Evolutionary conservation across 1,140 invertebrate species (phyloP).

Genomic region (Penaeus indicus): DNA sequence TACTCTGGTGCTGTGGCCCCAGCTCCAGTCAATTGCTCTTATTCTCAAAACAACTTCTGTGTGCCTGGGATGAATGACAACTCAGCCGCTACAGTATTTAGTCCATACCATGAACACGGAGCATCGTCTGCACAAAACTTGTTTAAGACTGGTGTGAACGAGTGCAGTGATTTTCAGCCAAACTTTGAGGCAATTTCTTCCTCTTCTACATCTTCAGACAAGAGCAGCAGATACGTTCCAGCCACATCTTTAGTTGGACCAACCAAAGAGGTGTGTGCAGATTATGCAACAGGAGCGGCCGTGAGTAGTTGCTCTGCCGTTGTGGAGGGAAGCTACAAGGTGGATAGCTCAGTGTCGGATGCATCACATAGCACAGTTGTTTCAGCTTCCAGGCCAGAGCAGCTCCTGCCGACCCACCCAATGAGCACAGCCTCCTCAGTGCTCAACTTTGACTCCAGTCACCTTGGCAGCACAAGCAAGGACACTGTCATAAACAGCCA

Average conservation of each 20-base stretch:
- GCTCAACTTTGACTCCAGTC: slow-evolving; percentile 35
- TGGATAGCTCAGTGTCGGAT: slow-evolving; percentile 35
- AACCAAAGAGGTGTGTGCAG: slow-evolving; percentile 44
- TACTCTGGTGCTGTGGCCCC: slow-evolving; percentile 55
- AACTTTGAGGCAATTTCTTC: slow-evolving; percentile 56
- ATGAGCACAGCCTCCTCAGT: slow-evolving; percentile 12
- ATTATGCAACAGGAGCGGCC: slow-evolving; percentile 9
- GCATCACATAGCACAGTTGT: slow-evolving; percentile 7
- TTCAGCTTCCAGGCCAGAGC: slow-evolving; percentile 1
- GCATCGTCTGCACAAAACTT: slow-evolving; percentile 44
- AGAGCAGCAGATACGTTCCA: slow-evolving; percentile 50
- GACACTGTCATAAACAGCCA: slow-evolving; percentile 2
- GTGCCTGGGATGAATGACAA: slow-evolving; percentile 53
- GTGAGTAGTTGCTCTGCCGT: slow-evolving; percentile 20
- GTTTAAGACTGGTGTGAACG: slow-evolving; percentile 47
- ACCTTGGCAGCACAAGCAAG: slow-evolving; percentile 5
- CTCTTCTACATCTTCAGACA: slow-evolving; percentile 56
- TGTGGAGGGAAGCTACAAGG: slow-evolving; percentile 38
- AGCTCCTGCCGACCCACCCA: background rate
- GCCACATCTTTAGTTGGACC: slow-evolving; percentile 36
- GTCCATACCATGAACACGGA: slow-evolving; percentile 54
- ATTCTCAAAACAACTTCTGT: slow-evolving; percentile 58
- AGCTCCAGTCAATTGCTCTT: slow-evolving; percentile 50
- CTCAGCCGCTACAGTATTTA: slow-evolving; percentile 44
- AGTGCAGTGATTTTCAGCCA: slow-evolving; percentile 57